Evolutionary conservation across 2,113 vertebrate species (phyloP).

Genomic region (Melanerpes formicivorus): DNA sequence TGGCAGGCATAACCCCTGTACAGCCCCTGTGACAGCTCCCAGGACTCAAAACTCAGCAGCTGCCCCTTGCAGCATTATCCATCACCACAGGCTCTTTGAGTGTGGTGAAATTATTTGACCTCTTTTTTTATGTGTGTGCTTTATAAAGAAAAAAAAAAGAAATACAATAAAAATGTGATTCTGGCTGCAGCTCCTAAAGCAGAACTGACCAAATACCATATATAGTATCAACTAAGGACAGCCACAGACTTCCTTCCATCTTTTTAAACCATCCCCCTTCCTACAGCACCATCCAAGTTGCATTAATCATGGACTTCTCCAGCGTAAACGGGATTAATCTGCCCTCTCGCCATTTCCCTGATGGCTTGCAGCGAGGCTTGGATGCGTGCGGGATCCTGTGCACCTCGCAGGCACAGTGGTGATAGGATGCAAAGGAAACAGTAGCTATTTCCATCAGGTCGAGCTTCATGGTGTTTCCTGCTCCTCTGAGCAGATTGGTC

Average conservation of each 20-base stretch:
- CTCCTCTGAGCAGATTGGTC: background rate
- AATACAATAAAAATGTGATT: conserved; percentile 38
- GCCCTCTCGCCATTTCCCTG: background rate
- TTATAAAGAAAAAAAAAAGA: background rate
- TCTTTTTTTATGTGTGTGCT: background rate
- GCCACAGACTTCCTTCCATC: conserved; percentile 38
- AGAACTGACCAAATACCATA: conserved; percentile 62
- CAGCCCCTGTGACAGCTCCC: background rate
- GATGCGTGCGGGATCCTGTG: background rate
- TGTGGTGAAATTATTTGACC: background rate
- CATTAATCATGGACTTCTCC: conserved; percentile 16
- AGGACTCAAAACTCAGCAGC: background rate
- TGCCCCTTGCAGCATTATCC: background rate
- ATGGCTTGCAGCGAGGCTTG: background rate
- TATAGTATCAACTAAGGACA: conserved; percentile 46
- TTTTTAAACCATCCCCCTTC: conserved; percentile 2
- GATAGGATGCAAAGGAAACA: conserved; percentile 11
- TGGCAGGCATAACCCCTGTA: background rate
- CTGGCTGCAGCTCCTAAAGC: conserved; percentile 34
- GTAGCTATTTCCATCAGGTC: conserved; percentile 40
- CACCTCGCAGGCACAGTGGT: background rate
- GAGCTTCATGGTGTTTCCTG: conserved; percentile 18
- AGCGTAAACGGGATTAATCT: background rate
- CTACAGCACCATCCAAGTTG: conserved; percentile 23
- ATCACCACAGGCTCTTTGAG: background rate